Base-by-base conservation (phyloP, 2,113 vertebrate genomes). In the Balaenoptera acutorostrata region DNA sequence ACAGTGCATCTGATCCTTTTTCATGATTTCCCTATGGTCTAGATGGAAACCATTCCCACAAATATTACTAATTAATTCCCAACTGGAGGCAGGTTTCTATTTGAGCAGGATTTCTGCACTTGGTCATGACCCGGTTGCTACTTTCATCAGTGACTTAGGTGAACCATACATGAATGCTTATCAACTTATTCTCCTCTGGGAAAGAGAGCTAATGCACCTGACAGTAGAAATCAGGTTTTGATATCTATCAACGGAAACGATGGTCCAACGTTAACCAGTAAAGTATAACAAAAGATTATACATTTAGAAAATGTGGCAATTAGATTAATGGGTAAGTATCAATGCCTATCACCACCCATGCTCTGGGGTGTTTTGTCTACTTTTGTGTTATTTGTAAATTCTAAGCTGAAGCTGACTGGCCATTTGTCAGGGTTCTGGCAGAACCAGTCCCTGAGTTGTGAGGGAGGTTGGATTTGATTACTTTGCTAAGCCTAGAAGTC, bases 381-480 rank as follows among this genome's bases (percentile, higher is more conserved):
- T 80, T 93, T 9, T 57, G 8, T n/a, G 44, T 78, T 46, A 27
- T 64, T 90, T 90, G 63, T 68, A 94, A 83, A 87, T 89, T 90
- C 31, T 21, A 36, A 23, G 31, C 55, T 27, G 63, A n/a, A 71
- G 21, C 49, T 89, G 14, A 13, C 29, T 25, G 33, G 29, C 31
- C n/a, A 23, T 85, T 97, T 91, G 29, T 91, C 23, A 93, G 41
- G 15, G 18, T 59, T 83, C 13, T 83, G 39, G 71, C 66, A 91
- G 29, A 95, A 29, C 9, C 27, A 68, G 39, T 95, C 93, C 55
- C 83, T 86, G 72, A 68, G 39, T 83, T 75, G 74, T 49, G 55
- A 77, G 87, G 78, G 96, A 83, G 69, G 5, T 89, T 94, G 82
- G 23, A 63, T 89, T 89, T 87, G 83, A 86, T 95, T 96, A 81